Evolutionary conservation across 2,113 vertebrate genomes (phyloP), one percentile per base, ranked within the genome.

Genomic region (Scolopax mira): DNA sequence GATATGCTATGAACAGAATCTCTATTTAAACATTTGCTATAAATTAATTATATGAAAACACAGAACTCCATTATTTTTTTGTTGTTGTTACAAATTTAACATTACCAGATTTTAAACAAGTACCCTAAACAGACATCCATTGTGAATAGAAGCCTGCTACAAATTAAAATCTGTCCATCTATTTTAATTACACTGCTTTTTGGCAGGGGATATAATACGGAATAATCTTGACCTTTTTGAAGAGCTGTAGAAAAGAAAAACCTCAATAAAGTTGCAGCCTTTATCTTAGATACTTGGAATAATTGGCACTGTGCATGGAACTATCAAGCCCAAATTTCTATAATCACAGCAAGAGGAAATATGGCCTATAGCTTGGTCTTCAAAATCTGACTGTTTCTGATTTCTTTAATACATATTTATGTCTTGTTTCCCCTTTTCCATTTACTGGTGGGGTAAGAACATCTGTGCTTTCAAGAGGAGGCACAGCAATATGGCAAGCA

Each of bases 31-130:
- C 87, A 90, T 96, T 96, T 97, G 96, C 96, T 93, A 91, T 97
- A 94, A 97, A 96, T 97, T 96, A 96, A 96, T 97, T 93, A 75
- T 70, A 83, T 82, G 88, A 96, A 97, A 97, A 95, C 89, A 90
- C 82, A 93, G 54, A 89, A 90, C 79, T 82, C 81, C 62, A 89
- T 95, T 94, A 82, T 96, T 86, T 96, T 96, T 61, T 90, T 95
- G 90, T 91, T 97, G 87, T 96, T 97, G 89, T 95, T 96, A 73
- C 89, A 95, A 93, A 96, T 93, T 94, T 94, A 96, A 96, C 77
- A 64, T 94, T 94, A 94, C 92, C 93, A 94, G 91, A 93, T 97
- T 97, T 96, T 96, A 93, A 95, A 82, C 85, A 84, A 93, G 71
- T 79, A 86, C 62, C 90, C 91, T 93, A 91, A 96, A 94, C 87